Evolutionary conservation across 2,888 invertebrate genomes (phyloP).

Genomic region (Orthonychiurus folsomi): DNA sequence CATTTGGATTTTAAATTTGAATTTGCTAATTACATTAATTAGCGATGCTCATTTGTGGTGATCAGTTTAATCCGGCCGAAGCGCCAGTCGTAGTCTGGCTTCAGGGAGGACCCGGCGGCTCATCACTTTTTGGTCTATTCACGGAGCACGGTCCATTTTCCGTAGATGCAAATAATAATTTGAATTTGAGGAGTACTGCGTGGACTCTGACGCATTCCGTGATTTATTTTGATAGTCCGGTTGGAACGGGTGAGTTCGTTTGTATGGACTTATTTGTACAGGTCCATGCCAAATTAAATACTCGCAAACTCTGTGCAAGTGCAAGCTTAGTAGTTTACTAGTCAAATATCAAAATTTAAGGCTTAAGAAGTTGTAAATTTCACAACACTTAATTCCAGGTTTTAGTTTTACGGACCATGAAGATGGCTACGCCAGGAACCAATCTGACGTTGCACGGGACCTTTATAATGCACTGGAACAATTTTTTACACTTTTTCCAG

Average conservation of each 20-base stretch:
- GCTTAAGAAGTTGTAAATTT: no score
- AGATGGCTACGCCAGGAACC: conserved; percentile 67
- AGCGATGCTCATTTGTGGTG: background rate
- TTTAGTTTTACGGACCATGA: conserved; percentile 75
- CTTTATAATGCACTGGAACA: conserved; percentile 67
- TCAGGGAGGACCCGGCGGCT: conserved; percentile 54
- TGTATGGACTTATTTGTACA: no score
- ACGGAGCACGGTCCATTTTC: conserved; percentile 54
- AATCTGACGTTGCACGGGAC: conserved; percentile 70
- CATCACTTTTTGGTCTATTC: conserved; percentile 52
- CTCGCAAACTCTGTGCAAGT: no score
- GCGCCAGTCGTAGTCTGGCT: conserved; percentile 50
- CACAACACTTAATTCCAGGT: conserved; percentile 52
- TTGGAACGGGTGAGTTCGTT: conserved; percentile 55
- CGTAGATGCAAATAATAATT: conserved; percentile 42
- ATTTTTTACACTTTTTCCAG: conserved; percentile 74
- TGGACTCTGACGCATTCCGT: conserved; percentile 73
- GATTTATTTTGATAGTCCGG: conserved; percentile 86
- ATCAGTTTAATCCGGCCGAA: conserved; percentile 39
- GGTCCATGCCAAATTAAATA: background rate
- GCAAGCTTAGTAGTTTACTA: no score
- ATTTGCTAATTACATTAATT: no score
- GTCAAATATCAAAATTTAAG: no score
- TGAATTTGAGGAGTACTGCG: conserved; percentile 59
- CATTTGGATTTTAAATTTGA: no score